A percentile compares a stretch with the other conserved stretches of the same genome.
Conservation (phyloP, 2,888 invertebrate genomes). For the Nyleta sp. region DNA sequence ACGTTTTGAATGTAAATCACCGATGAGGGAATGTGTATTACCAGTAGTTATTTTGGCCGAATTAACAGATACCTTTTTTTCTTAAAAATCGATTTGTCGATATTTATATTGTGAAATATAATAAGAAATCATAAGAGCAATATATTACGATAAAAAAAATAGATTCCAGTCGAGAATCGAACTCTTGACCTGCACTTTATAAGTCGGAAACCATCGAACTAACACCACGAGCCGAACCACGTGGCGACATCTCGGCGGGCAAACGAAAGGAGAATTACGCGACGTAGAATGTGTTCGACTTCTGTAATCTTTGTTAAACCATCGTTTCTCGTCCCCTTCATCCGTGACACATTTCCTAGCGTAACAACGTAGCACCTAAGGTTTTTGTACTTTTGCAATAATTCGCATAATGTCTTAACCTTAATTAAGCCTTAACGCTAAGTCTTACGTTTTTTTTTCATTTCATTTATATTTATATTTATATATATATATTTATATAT, state of each 20-base stretch:
- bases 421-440: conserved; percentile 73
- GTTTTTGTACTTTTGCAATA: conserved; percentile 82
- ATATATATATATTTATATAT: conserved; percentile 36
- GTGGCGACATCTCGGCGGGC: too few species aligned
- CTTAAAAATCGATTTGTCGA: too few species aligned
- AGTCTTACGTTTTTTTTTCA: conserved; percentile 55
- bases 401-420: conserved; percentile 79
- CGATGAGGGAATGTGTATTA: conserved; percentile 6
- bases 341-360: conserved; percentile 73
- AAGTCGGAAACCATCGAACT: too few species aligned
- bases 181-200: too few species aligned
- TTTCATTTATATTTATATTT: conserved; percentile 44
- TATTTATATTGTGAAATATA: too few species aligned
- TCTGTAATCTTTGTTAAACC: conserved; percentile 32
- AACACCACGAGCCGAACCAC: too few species aligned
- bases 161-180: too few species aligned
- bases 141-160: too few species aligned
- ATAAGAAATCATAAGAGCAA: too few species aligned
- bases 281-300: conserved; percentile 61
- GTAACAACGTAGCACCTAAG: conserved; percentile 82
- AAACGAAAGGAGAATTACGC: conserved; percentile 53
- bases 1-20: conserved; percentile 19
- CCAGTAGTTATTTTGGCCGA: neutral
- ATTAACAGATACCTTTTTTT: neutral
- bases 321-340: conserved; percentile 34